Percentiles rank a stretch among this genome's conserved stretches.
phyloP scores from a whole-genome alignment of 1,140 invertebrate genomes.

The Ostrea denselamellosa region DNA sequence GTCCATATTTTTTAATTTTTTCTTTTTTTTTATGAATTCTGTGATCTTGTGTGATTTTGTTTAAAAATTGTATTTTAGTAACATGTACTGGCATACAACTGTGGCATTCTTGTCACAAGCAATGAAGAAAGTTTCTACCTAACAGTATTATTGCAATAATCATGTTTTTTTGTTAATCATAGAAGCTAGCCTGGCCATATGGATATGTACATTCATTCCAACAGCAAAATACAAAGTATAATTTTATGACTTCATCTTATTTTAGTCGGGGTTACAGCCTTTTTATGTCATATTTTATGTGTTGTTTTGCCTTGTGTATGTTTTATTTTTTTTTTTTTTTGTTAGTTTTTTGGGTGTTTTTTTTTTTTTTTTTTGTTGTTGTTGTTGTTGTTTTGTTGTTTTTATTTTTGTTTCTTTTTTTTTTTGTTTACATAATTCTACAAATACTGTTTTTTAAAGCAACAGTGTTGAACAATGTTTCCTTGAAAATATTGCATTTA shows the following conservation, averaged over 20 bases:
- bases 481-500: too few relatives aligned
- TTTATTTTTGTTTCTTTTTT: too few relatives aligned
- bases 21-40: too few relatives aligned
- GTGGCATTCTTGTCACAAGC: slow-evolving; percentile 18
- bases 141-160: slow-evolving; percentile 38
- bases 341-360: too few relatives aligned
- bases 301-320: background rate
- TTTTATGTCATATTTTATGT: background rate
- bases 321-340: too few relatives aligned
- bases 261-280: background rate
- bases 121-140: slow-evolving; percentile 30
- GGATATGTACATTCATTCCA: background rate
- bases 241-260: background rate
- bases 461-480: too few relatives aligned
- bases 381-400: too few relatives aligned
- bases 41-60: background rate
- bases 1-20: slow-evolving; percentile 15
- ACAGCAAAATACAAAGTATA: background rate
- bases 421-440: too few relatives aligned
- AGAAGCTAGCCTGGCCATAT: background rate
- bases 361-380: too few relatives aligned
- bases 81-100: slow-evolving; percentile 17
- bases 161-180: slow-evolving; percentile 10
- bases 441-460: too few relatives aligned
- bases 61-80: slow-evolving; percentile 18